Evolutionary conservation across 2,888 invertebrate genomes (phyloP).

Genomic region (Parnassius mnemosyne): DNA sequence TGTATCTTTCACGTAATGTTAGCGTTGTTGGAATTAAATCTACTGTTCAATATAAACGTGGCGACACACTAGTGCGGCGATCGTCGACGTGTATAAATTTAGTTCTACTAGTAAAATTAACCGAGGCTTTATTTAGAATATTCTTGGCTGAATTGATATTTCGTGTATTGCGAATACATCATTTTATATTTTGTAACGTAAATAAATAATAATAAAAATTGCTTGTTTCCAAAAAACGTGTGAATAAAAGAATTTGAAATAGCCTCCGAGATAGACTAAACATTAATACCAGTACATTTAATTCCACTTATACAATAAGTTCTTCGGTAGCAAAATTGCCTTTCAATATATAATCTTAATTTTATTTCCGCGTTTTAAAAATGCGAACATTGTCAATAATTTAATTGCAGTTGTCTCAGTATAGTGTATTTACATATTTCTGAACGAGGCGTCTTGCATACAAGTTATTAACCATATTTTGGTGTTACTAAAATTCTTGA

Average conservation of each 20-base stretch:
- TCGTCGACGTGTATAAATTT: not conserved
- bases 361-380: not conserved
- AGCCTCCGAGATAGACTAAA: not conserved
- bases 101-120: no score
- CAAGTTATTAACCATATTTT: no score
- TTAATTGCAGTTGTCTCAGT: no score
- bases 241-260: no score
- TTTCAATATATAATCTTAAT: not conserved
- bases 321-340: conserved; percentile 1
- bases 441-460: no score
- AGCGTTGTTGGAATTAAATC: conserved; percentile 5
- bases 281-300: not conserved
- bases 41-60: conserved; percentile 7
- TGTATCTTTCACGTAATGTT: conserved; percentile 21
- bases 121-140: not conserved
- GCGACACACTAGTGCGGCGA: conserved; percentile 5
- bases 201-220: no score
- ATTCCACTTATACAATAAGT: conserved; percentile 12
- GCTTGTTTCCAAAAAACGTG: no score
- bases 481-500: no score
- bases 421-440: no score
- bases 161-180: not conserved
- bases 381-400: no score
- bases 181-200: not conserved
- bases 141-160: no score